These are phyloP conservation scores for Medauroidea extradentata DNA, from an alignment of 1,140 invertebrate genomes.

Conservation along the genomic window DNA sequence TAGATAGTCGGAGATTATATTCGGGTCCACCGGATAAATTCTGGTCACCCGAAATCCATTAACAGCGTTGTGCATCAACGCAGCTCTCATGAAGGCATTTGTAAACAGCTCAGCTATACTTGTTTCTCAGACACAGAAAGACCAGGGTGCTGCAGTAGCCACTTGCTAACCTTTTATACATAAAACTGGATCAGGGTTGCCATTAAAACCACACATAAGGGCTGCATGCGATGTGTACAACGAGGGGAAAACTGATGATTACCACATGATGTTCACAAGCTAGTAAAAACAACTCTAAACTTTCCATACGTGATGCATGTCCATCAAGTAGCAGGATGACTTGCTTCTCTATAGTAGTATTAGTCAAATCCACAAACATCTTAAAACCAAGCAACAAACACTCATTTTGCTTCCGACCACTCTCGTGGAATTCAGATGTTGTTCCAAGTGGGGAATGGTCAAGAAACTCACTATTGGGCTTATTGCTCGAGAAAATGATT, in stretches of 20 bases:
- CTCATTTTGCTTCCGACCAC: constrained; percentile 34
- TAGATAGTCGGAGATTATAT: too few relatives aligned
- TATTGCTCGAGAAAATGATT: constrained; percentile 36
- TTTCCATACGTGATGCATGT: constrained; percentile 37
- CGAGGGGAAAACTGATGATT: constrained; percentile 38
- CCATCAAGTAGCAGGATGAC: constrained; percentile 40
- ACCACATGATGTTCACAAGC: constrained; percentile 34
- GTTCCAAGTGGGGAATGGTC: constrained; percentile 23
- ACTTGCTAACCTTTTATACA: too few relatives aligned
- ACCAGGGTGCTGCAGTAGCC: too few relatives aligned
- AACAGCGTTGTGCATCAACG: too few relatives aligned
- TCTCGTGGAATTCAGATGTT: constrained; percentile 27
- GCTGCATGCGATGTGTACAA: constrained; percentile 40
- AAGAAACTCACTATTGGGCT: constrained; percentile 17
- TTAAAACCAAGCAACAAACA: constrained; percentile 40
- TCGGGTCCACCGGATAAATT: too few relatives aligned
- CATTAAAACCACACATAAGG: constrained; percentile 28
- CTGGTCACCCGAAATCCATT: too few relatives aligned
- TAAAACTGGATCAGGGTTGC: too few relatives aligned
- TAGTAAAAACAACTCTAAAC: constrained; percentile 35
- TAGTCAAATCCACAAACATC: constrained; percentile 28
- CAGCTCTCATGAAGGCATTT: too few relatives aligned
- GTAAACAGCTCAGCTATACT: too few relatives aligned
- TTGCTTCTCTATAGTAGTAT: constrained; percentile 23
- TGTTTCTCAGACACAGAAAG: too few relatives aligned